Base-by-base conservation (phyloP, 2,888 invertebrate genomes). In the Caenorhabditis afra region DNA sequence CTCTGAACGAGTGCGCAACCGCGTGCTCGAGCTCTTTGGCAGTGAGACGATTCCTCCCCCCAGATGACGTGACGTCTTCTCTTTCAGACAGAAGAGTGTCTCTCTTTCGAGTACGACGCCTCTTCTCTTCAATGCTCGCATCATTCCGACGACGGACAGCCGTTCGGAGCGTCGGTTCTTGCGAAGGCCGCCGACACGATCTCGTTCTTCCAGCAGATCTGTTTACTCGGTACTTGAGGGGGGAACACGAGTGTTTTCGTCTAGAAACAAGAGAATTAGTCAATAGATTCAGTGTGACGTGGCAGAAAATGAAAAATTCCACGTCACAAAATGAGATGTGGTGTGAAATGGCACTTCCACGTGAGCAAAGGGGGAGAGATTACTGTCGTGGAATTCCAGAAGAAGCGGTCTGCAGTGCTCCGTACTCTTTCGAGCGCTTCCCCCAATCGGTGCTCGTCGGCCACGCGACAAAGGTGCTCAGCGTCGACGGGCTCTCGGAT, bases 161-260 rank as follows among this genome's bases (percentile, higher is more conserved):
- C 88, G 41, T 85, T 88, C 57, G 87, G 87, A 2, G 82, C 83
- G 3, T 83, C 86, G 0, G 81, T 88, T 23, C 66, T 88, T 14
- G 78, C 85, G n/a, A 81, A 79, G 29, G 74, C 87, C 1, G 62
- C 80, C 1, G 49, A 61, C 12, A 59, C 76, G 3, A 75, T 86
- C 10, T 81, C 88, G 35, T 87, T 89, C 53, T 90, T 87, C 68
- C 89, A 90, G 64, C 86, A 88, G 73, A 86, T 90, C 20, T 90
- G 90, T 74, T 75, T 90, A 61, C 80, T 86, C 23, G 82, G 89
- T 90, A 44, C 50, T 50, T 52, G 41, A 66, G 22, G 23, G 7
- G 29, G n/a, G n/a, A n/a, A n/a, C n/a, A 29, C 29, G 7, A 29
- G 29, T 29, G 29, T 29, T 29, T 18, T 29, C 37, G 18, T 37